These are phyloP conservation scores for Geotrypetes seraphini DNA, from an alignment of 2,797 vertebrate genomes.

Conservation along the genomic window DNA sequence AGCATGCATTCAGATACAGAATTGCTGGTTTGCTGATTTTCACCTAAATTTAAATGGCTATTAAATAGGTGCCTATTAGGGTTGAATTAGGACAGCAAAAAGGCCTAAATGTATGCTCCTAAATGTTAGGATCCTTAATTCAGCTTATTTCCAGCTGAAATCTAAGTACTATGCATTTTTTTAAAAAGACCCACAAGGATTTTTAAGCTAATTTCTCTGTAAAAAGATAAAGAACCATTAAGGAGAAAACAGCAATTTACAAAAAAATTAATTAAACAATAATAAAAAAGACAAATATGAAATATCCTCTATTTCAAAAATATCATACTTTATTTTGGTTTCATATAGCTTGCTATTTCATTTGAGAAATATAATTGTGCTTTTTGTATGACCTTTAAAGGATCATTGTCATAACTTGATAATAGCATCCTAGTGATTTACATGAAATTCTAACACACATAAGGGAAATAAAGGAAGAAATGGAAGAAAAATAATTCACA, in stretches of 20 bases:
- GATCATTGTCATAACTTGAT: slow-evolving; percentile 36
- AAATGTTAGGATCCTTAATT: no score
- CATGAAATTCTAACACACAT: slow-evolving; percentile 23
- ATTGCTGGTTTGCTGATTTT: no score
- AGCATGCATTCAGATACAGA: no score
- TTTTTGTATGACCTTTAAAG: slow-evolving; percentile 38
- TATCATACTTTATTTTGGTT: slow-evolving; percentile 15
- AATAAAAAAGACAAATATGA: slow-evolving; percentile 25
- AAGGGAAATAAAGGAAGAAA: slow-evolving; percentile 29
- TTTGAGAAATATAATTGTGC: slow-evolving; percentile 30
- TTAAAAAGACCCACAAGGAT: no score
- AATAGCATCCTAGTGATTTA: slow-evolving; percentile 37
- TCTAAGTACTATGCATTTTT: no score
- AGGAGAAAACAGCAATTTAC: slow-evolving; percentile 17
- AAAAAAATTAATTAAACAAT: no score
- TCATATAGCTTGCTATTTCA: slow-evolving; percentile 20
- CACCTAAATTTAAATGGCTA: no score
- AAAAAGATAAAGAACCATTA: neutral
- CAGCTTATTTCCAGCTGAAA: no score
- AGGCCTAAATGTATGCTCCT: no score
- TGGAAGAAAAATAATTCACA: slow-evolving; percentile 21
- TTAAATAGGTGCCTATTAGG: no score
- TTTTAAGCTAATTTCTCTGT: no score
- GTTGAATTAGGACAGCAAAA: no score
- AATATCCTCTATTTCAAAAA: slow-evolving; percentile 8